Base-by-base conservation (phyloP, 2,797 vertebrate genomes). In the Muscicapa comitata region DNA sequence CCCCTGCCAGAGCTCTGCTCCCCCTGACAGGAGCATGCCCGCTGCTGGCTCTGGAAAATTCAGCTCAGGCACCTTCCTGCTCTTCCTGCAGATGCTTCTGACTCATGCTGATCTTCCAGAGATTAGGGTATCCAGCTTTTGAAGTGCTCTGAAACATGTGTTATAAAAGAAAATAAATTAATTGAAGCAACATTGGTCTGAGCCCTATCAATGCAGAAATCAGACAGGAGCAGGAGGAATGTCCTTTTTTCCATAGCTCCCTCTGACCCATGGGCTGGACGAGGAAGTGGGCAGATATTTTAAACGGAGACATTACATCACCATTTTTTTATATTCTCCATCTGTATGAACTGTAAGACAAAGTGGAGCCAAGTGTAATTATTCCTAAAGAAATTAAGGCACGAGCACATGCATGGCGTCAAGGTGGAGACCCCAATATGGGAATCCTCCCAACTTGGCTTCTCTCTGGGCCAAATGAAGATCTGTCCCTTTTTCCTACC, bases 201-300 rank as follows among this genome's bases (percentile, higher is more conserved):
- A 94, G 72, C 47, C 61, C 37, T 80, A 61, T 89, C 84, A 10
- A 45, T 71, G 89, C 65, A 26, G 45, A 53, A 89, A 96, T 89
- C 84, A 85, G 86, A 38, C 55, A 43, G 84, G 66, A 59, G 71
- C 72, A 85, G 71, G 54, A 93, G 84, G 84, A 91, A 92, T 50
- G 40, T 85, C 71, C 88, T 65, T 78, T 86, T 51, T 51, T 88
- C 17, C 70, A 13, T 66, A 45, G 74, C 45, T 90, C 61, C 74
- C 74, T 71, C 93, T 88, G 88, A 76, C 77, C 73, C 9, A 2
- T 11, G 15, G 86, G 61, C 71, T 54, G 74, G 33, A 73, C 77
- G 57, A 79, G 50, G 80, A 95, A 92, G 62, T 10, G 59, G 86
- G 83, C 85, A 92, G 92, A 92, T 85, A 79, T 93, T 95, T 93